Conservation (phyloP, 2,113 vertebrate species). For the Sapajus apella region DNA sequence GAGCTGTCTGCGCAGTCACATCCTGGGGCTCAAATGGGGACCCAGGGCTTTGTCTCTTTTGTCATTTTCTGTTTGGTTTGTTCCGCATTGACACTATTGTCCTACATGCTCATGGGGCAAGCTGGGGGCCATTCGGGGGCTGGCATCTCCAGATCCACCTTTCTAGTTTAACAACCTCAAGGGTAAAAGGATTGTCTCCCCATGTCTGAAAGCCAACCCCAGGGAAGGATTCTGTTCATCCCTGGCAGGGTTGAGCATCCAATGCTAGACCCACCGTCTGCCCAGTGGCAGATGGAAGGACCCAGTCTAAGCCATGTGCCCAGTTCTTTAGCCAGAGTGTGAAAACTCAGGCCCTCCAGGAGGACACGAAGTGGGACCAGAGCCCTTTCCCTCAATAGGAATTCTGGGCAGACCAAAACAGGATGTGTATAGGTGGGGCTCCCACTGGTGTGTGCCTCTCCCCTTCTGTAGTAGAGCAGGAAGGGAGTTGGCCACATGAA, state of each 20-base stretch:
- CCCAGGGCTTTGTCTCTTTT: not conserved
- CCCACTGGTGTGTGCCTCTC: rapidly evolving
- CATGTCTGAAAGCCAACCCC: not conserved
- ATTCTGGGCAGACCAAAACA: not conserved
- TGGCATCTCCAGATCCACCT: not conserved
- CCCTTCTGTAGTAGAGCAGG: not conserved
- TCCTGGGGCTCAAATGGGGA: not conserved
- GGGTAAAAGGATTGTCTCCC: not conserved
- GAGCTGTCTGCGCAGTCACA: not conserved
- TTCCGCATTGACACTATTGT: not conserved
- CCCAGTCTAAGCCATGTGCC: not conserved
- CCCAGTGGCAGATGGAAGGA: not conserved
- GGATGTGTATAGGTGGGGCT: rapidly evolving
- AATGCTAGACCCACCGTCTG: not conserved
- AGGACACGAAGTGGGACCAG: too few species aligned
- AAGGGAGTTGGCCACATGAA: not conserved
- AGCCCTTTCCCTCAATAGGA: not conserved
- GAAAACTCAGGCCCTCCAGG: not conserved
- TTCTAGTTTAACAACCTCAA: not conserved
- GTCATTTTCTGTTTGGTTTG: not conserved
- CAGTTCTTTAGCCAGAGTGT: not conserved
- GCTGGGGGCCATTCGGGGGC: rapidly evolving
- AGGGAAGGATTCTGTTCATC: not conserved
- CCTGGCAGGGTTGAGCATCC: not conserved
- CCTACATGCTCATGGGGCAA: not conserved